These are phyloP conservation scores for Tachycineta bicolor DNA, from an alignment of 2,113 vertebrate genomes.

Conservation along the genomic window DNA sequence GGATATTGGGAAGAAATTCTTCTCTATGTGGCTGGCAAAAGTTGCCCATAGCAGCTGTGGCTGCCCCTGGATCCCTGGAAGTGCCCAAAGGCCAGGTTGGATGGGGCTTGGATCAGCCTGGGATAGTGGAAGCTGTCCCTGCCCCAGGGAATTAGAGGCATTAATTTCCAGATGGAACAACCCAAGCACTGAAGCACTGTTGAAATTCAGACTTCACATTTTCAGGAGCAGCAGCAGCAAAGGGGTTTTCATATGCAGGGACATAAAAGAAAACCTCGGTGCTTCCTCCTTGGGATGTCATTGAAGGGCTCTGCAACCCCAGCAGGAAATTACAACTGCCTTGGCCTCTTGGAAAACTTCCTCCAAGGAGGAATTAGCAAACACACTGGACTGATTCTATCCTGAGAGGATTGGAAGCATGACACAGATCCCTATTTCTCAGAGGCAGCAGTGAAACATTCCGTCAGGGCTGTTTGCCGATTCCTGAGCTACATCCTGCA, in stretches of 20 bases:
- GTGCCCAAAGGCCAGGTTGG: not conserved
- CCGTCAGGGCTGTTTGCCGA: not conserved
- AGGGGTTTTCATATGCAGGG: not conserved
- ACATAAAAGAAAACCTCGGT: not conserved
- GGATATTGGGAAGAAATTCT: too few species aligned
- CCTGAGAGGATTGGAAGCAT: fast-evolving
- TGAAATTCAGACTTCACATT: not conserved
- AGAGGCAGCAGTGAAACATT: fast-evolving
- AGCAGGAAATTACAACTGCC: not conserved
- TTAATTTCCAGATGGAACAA: not conserved
- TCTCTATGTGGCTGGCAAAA: not conserved
- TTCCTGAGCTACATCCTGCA: not conserved
- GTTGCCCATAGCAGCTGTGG: not conserved
- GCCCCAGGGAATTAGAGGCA: not conserved
- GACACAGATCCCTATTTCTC: not conserved
- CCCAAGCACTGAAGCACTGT: not conserved
- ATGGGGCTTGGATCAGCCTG: not conserved
- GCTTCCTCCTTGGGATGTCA: not conserved
- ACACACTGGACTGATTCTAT: not conserved
- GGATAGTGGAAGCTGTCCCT: not conserved
- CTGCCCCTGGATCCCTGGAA: not conserved
- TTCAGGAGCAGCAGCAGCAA: not conserved
- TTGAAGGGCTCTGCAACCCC: not conserved
- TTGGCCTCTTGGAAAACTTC: not conserved
- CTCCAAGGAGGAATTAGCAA: not conserved